A percentile compares a stretch with the other conserved stretches of the same genome.
These are phyloP conservation scores for Psittacula cyanocephala DNA, from an alignment of 2,113 vertebrate species.

Conservation along the genomic window DNA sequence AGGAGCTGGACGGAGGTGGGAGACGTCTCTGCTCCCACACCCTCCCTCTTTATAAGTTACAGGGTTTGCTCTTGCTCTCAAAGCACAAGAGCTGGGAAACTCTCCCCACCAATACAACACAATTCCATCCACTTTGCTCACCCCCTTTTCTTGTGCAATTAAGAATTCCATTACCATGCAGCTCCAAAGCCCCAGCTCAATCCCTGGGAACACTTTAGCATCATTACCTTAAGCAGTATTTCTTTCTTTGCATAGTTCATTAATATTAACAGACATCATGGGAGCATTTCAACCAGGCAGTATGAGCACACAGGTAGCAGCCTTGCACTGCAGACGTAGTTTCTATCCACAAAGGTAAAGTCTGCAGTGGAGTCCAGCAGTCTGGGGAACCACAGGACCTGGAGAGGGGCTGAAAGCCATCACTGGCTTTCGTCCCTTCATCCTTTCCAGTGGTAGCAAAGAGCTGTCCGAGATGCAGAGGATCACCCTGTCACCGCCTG, in stretches of 20 bases:
- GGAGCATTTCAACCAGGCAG: conserved; percentile 32
- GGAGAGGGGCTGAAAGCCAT: neutral
- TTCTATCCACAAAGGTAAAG: conserved; percentile 16
- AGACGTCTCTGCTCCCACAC: neutral
- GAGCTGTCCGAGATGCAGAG: neutral
- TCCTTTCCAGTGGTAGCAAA: neutral
- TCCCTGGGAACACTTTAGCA: neutral
- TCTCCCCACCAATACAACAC: neutral
- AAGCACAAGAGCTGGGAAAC: neutral
- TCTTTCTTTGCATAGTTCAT: conserved; percentile 17
- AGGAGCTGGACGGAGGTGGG: neutral
- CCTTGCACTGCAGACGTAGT: neutral
- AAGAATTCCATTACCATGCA: neutral
- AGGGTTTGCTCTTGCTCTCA: neutral
- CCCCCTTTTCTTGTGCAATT: neutral
- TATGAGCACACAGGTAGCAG: neutral
- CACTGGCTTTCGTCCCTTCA: neutral
- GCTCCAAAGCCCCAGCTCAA: neutral
- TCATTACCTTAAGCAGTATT: conserved; percentile 20
- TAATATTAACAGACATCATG: conserved; percentile 16
- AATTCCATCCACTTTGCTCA: neutral
- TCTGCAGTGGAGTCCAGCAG: neutral
- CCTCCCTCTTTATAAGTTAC: neutral
- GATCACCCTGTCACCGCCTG: neutral
- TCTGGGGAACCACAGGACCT: neutral